Percentiles rank a stretch among this genome's conserved stretches.
phyloP scores from a whole-genome alignment of 1,140 invertebrate species.

The Eubasilissa regina region DNA sequence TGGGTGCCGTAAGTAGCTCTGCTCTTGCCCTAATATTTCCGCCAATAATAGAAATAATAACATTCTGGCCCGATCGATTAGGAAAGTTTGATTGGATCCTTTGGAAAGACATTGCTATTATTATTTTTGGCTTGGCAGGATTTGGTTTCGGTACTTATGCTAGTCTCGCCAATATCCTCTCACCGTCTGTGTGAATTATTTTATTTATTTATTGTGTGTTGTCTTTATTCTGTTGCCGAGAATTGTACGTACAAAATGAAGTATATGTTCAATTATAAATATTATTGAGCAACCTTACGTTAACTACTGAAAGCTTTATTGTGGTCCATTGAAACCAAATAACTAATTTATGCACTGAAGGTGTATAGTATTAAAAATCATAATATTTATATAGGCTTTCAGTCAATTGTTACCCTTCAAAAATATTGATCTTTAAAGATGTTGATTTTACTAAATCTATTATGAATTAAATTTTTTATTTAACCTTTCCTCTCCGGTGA shows the following conservation, averaged over 20 bases:
- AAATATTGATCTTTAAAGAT: no score
- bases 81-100: constrained; percentile 76
- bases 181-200: background rate
- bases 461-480: no score
- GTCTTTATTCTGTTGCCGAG: background rate
- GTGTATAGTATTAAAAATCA: no score
- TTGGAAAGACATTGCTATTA: constrained; percentile 81
- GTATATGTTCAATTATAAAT: background rate
- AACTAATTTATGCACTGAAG: background rate
- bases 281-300: background rate
- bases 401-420: no score
- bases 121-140: constrained; percentile 82
- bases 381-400: no score
- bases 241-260: background rate
- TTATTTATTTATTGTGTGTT: constrained; percentile 8
- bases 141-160: constrained; percentile 87
- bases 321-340: background rate
- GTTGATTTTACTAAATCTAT: no score
- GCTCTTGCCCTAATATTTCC: constrained; percentile 93
- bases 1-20: constrained; percentile 92
- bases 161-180: constrained; percentile 79
- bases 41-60: constrained; percentile 91
- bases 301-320: background rate
- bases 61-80: constrained; percentile 79
- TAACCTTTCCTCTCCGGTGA: no score